phyloP scores from a whole-genome alignment of 1,140 invertebrate species.

The Meloidogyne exigua region DNA sequence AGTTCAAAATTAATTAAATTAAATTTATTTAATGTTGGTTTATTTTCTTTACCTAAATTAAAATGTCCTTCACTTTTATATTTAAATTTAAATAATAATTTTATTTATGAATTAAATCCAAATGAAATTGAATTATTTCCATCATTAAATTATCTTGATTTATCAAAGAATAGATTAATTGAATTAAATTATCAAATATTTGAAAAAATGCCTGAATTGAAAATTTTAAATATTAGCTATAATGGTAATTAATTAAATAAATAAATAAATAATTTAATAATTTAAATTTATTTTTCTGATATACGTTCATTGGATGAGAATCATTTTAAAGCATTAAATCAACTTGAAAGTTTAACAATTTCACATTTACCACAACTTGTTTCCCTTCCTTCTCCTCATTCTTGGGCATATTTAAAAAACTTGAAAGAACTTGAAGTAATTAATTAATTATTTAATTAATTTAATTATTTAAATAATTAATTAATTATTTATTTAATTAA shows the following conservation, averaged over 20 bases:
- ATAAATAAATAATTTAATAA: not conserved
- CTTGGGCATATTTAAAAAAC: slow-evolving; percentile 29
- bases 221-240: slow-evolving; percentile 38
- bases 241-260: slow-evolving; percentile 31
- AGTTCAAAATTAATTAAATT: slow-evolving; percentile 28
- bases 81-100: slow-evolving; percentile 18
- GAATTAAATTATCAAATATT: slow-evolving; percentile 17
- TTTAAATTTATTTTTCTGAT: not conserved
- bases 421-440: slow-evolving; percentile 5
- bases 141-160: slow-evolving; percentile 9
- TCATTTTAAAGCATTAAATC: not conserved
- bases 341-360: slow-evolving; percentile 39
- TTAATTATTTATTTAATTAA: too few species aligned
- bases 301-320: not conserved
- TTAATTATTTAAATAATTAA: too few species aligned
- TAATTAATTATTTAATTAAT: not conserved
- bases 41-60: slow-evolving; percentile 48
- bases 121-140: slow-evolving; percentile 7
- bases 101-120: slow-evolving; percentile 11
- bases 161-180: slow-evolving; percentile 17
- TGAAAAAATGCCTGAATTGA: slow-evolving; percentile 25
- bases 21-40: slow-evolving; percentile 44
- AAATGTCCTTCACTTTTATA: not conserved
- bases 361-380: slow-evolving; percentile 31
- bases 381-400: slow-evolving; percentile 25